phyloP scores from a whole-genome alignment of 2,797 vertebrate species.

The Coluber constrictor region DNA sequence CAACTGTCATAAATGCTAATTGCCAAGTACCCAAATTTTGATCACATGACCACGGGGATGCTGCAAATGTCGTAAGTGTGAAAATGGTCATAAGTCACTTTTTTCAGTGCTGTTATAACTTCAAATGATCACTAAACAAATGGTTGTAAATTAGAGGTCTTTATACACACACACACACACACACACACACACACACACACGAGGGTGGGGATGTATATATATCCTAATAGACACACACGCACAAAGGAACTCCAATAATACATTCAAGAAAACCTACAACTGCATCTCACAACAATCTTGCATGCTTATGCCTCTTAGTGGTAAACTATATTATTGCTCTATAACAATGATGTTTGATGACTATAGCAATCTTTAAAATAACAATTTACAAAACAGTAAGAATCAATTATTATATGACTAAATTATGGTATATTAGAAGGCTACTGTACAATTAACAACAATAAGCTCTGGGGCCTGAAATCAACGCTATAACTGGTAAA shows the following conservation, averaged over 20 bases:
- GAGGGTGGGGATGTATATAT: no score
- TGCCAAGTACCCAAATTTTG: no score
- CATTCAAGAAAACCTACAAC: background rate
- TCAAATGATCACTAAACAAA: no score
- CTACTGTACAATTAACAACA: background rate
- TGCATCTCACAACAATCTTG: accelerated
- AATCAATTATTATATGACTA: background rate
- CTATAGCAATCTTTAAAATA: accelerated
- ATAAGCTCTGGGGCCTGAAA: background rate
- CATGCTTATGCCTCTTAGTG: slow-evolving; percentile 50
- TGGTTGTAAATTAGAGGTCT: no score
- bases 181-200: no score
- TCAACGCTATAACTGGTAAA: background rate
- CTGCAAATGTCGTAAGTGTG: no score
- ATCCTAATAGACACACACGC: background rate
- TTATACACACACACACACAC: no score
- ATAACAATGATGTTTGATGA: accelerated
- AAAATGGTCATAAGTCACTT: no score
- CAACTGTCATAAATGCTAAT: no score
- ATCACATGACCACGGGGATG: no score
- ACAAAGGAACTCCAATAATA: background rate
- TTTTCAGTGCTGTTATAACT: no score
- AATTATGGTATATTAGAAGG: background rate
- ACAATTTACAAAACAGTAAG: background rate
- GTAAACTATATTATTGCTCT: background rate